Base-by-base conservation (phyloP, 2,797 vertebrate genomes). In the Syndactyla subalaris region DNA sequence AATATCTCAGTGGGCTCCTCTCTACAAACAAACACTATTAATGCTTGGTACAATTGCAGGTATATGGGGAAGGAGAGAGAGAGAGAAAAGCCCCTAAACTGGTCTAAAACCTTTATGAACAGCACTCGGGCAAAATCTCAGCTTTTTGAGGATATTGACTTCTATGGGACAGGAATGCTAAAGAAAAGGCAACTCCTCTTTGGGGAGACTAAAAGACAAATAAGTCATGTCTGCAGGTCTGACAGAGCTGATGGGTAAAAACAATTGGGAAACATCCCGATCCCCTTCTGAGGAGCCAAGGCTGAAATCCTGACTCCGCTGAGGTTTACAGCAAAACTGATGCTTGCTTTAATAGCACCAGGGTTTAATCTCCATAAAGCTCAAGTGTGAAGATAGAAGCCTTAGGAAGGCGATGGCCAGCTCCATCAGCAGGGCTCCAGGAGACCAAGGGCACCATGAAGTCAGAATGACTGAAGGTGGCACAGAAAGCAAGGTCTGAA, bases 1-100 rank as follows among this genome's bases (percentile, higher is more conserved):
- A 97, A 97, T 71, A 85, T 72, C 71, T 91, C 82, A 95, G 91
- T 94, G 93, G 96, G 91, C 87, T 93, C 41, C 89, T 95, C 84
- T 92, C 78, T 88, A 80, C 96, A 94, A 92, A 93, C 89, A 95
- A 96, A 97, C 86, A 92, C 81, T 30, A 66, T 62, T 83, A 93
- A 95, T 45, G 63, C 76, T 79, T 68, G 45, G 30, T 68, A 67
- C 84, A 80, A 49, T 17, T 84, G 82, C 80, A 85, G 68, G 46
- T 51, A 57, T 29, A 75, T n/a, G 57, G 59, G 74, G 68, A 94
- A 38, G 84, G 49, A 85, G 59, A 75, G 51, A 36, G 51, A 36
- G 36, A 13, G 48, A 87, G 46, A 52, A 87, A 92, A 92, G 68
- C 57, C 62, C 65, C 68, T 77, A 34, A 74, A 90, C 45, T 12